These are phyloP conservation scores for Zaprionus kolodkinae DNA, from an alignment of 1,140 invertebrate species.

Conservation along the genomic window DNA sequence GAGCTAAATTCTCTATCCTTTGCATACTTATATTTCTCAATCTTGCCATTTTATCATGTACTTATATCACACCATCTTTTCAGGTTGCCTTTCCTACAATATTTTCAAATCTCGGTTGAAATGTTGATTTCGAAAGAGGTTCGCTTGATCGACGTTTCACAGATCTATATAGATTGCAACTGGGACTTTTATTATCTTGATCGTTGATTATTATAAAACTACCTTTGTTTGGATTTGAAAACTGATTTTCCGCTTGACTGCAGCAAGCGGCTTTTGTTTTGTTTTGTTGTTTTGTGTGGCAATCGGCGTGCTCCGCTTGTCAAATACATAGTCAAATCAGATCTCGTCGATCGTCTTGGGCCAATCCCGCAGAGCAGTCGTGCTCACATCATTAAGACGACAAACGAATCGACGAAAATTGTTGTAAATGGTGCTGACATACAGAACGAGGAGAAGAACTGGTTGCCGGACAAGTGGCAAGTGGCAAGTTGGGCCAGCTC, in stretches of 20 bases:
- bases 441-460: conserved; percentile 14
- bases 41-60: neutral
- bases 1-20: too few relatives aligned
- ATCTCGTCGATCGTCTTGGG: conserved; percentile 16
- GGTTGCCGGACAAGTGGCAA: neutral
- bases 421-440: conserved; percentile 44
- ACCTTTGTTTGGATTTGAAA: conserved; percentile 7
- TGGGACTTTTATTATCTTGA: neutral
- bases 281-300: conserved; percentile 5
- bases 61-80: neutral
- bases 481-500: neutral
- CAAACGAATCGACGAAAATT: conserved; percentile 34
- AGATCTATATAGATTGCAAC: neutral
- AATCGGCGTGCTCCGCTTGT: conserved; percentile 11
- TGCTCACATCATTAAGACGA: conserved; percentile 59
- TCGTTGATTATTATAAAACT: neutral
- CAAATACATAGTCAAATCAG: conserved; percentile 13
- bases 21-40: neutral
- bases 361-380: conserved; percentile 44
- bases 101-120: neutral
- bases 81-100: neutral
- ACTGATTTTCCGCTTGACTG: conserved; percentile 4
- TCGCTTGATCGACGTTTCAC: neutral
- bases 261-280: neutral
- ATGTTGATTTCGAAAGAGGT: neutral